Evolutionary conservation across 2,797 vertebrate species (phyloP), one percentile per base, ranked within the genome.

Genomic region (Tachyglossus aculeatus): DNA sequence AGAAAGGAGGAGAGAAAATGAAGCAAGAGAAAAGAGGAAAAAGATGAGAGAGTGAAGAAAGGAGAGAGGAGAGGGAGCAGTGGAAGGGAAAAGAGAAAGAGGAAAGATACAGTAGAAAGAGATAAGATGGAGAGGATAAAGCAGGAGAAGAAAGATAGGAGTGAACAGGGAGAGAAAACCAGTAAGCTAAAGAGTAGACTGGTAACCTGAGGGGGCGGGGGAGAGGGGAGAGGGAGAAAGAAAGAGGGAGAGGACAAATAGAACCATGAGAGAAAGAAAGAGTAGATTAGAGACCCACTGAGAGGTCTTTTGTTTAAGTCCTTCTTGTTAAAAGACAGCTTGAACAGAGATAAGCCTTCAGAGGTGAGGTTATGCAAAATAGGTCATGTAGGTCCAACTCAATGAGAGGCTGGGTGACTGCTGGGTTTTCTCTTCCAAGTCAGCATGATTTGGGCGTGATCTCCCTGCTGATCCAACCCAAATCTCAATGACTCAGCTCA

Each of bases 391-490:
- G 64, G 67, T 81, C 37, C 47, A 77, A 74, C 81, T 72, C 67
- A 72, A 13, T 69, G 58, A 51, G 37, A 71, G 71, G 69, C 55
- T 74, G 71, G 62, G 72, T 73, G 70, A 74, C 64, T 81, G 65
- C 74, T 84, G 78, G 75, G 58, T 74, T 63, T 70, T 71, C 81
- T 5, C 78, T 71, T 71, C 53, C 84, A 82, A 58, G 87, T 85
- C 88, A 83, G 69, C 29, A 65, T 19, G 53, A 76, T 51, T 82
- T 7, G 2, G 81, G 76, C 69, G 77, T 76, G 58, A 65, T 55
- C 65, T 76, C 76, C 74, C 54, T 80, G 68, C 78, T 83, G 71
- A 74, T 74, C 55, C 53, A 84, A 55, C 43, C 84, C 67, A 68
- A 84, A 70, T 38, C 62, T 74, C 74, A 80, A 22, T 80, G 78